phyloP scores from a whole-genome alignment of 2,113 vertebrate species.

The Eleginops maclovinus region DNA sequence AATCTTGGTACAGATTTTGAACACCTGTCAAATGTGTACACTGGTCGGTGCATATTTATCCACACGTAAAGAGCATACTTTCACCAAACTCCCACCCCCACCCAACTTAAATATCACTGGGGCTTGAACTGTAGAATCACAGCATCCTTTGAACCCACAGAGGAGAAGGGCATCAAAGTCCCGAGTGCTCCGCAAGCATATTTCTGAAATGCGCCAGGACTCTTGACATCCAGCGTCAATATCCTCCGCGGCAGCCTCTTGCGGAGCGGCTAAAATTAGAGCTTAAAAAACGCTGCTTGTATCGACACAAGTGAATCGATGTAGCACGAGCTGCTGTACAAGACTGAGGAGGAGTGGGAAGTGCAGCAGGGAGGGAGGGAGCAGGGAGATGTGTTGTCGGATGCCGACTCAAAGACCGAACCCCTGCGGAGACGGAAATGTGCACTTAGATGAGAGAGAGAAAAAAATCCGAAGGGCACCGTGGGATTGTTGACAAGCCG shows the following conservation, averaged over 20 bases:
- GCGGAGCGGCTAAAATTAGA: slow-evolving; percentile 78
- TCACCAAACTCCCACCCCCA: not conserved
- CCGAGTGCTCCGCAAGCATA: slow-evolving; percentile 34
- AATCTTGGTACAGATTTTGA: slow-evolving; percentile 12
- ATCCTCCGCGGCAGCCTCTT: slow-evolving; percentile 70
- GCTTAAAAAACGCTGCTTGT: slow-evolving; percentile 68
- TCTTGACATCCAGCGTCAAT: slow-evolving; percentile 75
- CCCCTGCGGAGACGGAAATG: slow-evolving; percentile 65
- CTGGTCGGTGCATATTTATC: slow-evolving; percentile 23
- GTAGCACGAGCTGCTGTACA: slow-evolving; percentile 70
- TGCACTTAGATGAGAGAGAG: slow-evolving; percentile 40
- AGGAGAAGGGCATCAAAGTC: slow-evolving; percentile 40
- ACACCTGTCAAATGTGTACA: slow-evolving; percentile 38
- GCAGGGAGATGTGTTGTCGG: not conserved
- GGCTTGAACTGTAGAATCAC: slow-evolving; percentile 23
- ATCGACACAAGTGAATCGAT: slow-evolving; percentile 77
- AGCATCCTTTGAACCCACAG: slow-evolving; percentile 35
- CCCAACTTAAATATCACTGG: slow-evolving; percentile 10
- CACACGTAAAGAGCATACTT: not conserved
- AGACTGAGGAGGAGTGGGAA: slow-evolving; percentile 45
- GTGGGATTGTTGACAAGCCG: slow-evolving; percentile 53
- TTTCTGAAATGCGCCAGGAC: slow-evolving; percentile 69
- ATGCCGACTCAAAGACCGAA: slow-evolving; percentile 53
- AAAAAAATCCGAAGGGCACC: slow-evolving; percentile 42
- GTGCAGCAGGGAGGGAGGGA: slow-evolving; percentile 1